Base-by-base conservation (phyloP, 1,140 invertebrate genomes). In the Drosophila trapezifrons region DNA sequence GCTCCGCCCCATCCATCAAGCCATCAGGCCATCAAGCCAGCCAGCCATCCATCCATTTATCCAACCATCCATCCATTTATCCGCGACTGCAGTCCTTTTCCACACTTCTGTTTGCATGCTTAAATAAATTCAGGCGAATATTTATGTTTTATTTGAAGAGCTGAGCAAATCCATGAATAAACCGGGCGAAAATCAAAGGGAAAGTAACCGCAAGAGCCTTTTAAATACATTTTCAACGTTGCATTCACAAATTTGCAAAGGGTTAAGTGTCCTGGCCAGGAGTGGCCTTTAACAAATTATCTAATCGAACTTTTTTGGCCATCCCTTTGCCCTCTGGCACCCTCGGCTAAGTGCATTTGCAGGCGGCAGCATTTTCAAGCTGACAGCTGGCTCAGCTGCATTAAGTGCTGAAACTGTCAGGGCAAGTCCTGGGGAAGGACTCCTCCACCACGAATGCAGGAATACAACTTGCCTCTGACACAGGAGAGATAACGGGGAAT, bases 61-160 rank as follows among this genome's bases (percentile, higher is more conserved):
- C 37, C 62, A 52, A 4, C 46, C 42, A 46, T 45, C 46, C 66
- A 67, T 45, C 42, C 46, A 70, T 70, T 43, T 67, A 49, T 38
- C 18, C 43, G 46, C 17, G 40, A 17, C 65, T 56, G 65, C 57
- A 55, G 43, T 47, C 32, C 35, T 42, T 66, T 64, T 64, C 62
- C 65, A 67, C 65, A 71, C 76, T 56, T 60, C 80, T 77, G 73
- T 83, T 76, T 63, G 51, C 71, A 59, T 74, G 59, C 76, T 83
- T 75, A 82, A 75, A 82, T 82, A 79, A 83, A 74, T 81, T 49
- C 70, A 32, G 12, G 29, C 59, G 27, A 45, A n/a, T 55, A 47
- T 54, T 54, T 37, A 54, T 40, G 43, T 71, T 72, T 60, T 70
- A 42, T 38, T 42, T 45, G 42, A 56, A 56, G 35, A 29, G n/a